A percentile compares a stretch with the other conserved stretches of the same genome.
phyloP scores from a whole-genome alignment of 2,888 invertebrate species.

The Sinotaia quadrata region DNA sequence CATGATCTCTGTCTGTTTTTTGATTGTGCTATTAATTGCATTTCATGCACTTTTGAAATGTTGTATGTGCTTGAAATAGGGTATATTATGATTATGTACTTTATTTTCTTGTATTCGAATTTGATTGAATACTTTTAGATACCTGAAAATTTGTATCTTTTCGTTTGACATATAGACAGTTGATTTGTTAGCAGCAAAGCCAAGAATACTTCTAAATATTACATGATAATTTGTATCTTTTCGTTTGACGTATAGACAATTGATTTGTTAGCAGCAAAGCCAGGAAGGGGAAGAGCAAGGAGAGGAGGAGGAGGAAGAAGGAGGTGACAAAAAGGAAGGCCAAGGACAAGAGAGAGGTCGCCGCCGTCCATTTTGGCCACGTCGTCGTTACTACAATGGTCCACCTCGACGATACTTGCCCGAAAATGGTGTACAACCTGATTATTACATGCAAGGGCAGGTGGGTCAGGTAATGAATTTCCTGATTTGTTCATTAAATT shows the following conservation, averaged over 20 bases:
- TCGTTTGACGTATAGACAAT: too few relatives aligned
- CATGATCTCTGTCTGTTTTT: too few relatives aligned
- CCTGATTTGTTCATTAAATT: background rate
- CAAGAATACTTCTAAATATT: background rate
- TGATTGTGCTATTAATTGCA: too few relatives aligned
- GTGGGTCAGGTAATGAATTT: conserved; percentile 20
- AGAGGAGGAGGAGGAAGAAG: conserved; percentile 69
- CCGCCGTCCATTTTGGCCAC: conserved; percentile 45
- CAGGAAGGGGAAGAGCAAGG: conserved; percentile 71
- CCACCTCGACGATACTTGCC: conserved; percentile 34
- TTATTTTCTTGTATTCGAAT: background rate
- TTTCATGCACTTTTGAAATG: too few relatives aligned
- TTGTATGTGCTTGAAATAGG: too few relatives aligned
- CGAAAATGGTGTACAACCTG: conserved; percentile 19
- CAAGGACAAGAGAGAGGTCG: conserved; percentile 43
- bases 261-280: background rate
- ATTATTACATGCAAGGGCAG: conserved; percentile 32
- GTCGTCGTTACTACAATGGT: conserved; percentile 43
- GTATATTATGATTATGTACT: too few relatives aligned
- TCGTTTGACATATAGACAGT: too few relatives aligned
- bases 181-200: background rate
- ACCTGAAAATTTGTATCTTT: background rate
- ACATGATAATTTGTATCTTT: background rate
- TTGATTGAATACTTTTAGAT: background rate
- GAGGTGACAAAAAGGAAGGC: conserved; percentile 65